These are phyloP conservation scores for Carcinoscorpius rotundicauda DNA, from an alignment of 1,140 invertebrate genomes.

Conservation along the genomic window DNA sequence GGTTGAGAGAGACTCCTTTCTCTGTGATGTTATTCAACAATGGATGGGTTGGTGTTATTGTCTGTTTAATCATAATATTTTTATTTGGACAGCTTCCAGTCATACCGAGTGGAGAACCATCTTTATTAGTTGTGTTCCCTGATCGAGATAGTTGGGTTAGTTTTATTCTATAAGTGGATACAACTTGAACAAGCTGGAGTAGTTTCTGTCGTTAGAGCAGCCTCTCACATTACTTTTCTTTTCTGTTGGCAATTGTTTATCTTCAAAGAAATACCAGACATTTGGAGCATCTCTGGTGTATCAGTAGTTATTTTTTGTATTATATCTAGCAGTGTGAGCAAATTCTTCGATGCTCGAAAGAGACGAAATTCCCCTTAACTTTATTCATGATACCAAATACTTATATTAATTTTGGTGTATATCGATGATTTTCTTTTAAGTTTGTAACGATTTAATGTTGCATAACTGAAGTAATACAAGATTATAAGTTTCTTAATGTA, in stretches of 20 bases:
- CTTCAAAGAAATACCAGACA: conserved; percentile 69
- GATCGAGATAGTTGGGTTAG: conserved; percentile 79
- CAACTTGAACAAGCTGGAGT: conserved; percentile 82
- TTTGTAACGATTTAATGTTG: too few species aligned
- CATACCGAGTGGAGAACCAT: conserved; percentile 64
- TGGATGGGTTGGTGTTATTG: conserved; percentile 65
- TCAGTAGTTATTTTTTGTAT: conserved; percentile 70
- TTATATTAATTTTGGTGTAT: too few species aligned
- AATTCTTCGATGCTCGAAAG: conserved; percentile 35
- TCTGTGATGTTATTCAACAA: conserved; percentile 90
- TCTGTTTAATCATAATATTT: conserved; percentile 61
- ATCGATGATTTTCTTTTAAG: too few species aligned
- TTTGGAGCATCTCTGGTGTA: conserved; percentile 63
- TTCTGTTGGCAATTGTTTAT: conserved; percentile 73
- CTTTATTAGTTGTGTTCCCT: conserved; percentile 65
- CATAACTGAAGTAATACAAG: too few species aligned
- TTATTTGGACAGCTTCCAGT: conserved; percentile 63
- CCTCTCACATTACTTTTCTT: conserved; percentile 79
- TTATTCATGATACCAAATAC: too few species aligned
- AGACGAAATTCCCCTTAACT: too few species aligned
- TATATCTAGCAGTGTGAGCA: conserved; percentile 64
- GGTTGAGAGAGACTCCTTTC: conserved; percentile 73
- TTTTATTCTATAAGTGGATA: conserved; percentile 62
- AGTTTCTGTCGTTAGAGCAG: conserved; percentile 68
- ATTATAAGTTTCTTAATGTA: too few species aligned